A percentile compares a stretch with the other conserved stretches of the same genome.
These are phyloP conservation scores for Chrysolina haemoptera DNA, from an alignment of 2,888 invertebrate species.

Conservation along the genomic window DNA sequence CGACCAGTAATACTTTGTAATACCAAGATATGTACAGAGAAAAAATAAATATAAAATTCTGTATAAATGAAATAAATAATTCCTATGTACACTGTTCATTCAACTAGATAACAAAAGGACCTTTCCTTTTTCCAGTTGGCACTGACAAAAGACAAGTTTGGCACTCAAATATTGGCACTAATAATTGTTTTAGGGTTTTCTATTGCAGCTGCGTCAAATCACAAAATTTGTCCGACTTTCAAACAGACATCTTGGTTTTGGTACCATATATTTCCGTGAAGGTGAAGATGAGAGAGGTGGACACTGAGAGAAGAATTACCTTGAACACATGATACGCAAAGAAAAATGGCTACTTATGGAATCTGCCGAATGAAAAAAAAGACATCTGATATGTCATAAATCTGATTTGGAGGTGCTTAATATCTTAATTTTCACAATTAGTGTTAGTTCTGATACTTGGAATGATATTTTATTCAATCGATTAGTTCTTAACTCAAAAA, in stretches of 20 bases:
- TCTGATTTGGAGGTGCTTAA: too few relatives aligned
- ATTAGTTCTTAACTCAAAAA: too few relatives aligned
- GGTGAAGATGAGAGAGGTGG: not conserved
- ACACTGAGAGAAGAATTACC: not conserved
- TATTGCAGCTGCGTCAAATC: conserved; percentile 43
- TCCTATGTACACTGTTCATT: conserved; percentile 57
- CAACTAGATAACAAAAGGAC: conserved; percentile 46
- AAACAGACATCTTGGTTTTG: not conserved
- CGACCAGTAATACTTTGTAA: conserved; percentile 50
- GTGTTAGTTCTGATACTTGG: not conserved
- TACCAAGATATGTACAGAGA: conserved; percentile 56
- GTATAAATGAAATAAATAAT: conserved; percentile 56
- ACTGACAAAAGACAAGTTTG: conserved; percentile 57
- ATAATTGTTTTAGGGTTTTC: conserved; percentile 39
- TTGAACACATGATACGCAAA: not conserved
- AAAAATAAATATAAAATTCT: conserved; percentile 60
- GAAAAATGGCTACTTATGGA: not conserved
- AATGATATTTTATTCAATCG: too few relatives aligned
- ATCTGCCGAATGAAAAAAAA: not conserved
- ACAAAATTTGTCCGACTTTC: conserved; percentile 29
- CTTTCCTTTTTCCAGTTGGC: conserved; percentile 55
- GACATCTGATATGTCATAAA: too few relatives aligned
- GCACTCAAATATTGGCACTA: conserved; percentile 64
- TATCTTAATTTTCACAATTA: too few relatives aligned
- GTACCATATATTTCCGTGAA: not conserved